A percentile compares a stretch with the other conserved stretches of the same genome.
These are phyloP conservation scores for Anoplius nigerrimus DNA, from an alignment of 2,888 invertebrate species.

Conservation along the genomic window DNA sequence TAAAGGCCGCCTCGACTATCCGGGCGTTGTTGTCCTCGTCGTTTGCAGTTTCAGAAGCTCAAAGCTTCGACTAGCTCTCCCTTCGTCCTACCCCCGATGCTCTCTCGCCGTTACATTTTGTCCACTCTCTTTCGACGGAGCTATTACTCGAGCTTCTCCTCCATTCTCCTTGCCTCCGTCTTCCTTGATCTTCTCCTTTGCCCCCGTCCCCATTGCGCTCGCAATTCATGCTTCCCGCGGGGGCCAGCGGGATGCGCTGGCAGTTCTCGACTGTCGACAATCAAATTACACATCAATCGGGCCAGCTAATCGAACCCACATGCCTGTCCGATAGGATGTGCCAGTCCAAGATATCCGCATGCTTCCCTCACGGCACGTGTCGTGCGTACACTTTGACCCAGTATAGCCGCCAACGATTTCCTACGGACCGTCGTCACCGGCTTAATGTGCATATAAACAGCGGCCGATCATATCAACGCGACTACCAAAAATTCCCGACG, in stretches of 20 bases:
- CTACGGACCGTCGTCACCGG: too few relatives aligned
- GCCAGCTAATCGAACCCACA: constrained; percentile 23
- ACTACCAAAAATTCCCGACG: too few relatives aligned
- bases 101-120: not conserved
- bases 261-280: constrained; percentile 15
- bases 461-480: too few relatives aligned
- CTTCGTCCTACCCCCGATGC: not conserved
- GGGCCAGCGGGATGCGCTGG: constrained; percentile 1
- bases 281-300: constrained; percentile 37
- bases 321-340: not conserved
- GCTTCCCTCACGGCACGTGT: too few relatives aligned
- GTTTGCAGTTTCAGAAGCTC: constrained; percentile 62
- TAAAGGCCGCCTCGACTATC: constrained; percentile 56
- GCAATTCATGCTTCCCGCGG: not conserved
- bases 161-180: too few relatives aligned
- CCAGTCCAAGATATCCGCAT: too few relatives aligned
- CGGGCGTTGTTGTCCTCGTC: constrained; percentile 49
- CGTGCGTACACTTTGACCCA: too few relatives aligned
- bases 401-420: too few relatives aligned
- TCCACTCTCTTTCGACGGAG: not conserved
- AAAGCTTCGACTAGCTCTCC: constrained; percentile 39
- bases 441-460: too few relatives aligned
- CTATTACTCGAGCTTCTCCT: too few relatives aligned
- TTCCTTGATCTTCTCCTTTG: not conserved
- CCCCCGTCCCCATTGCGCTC: not conserved